phyloP scores from a whole-genome alignment of 2,113 vertebrate genomes.

The Calidris pygmaea region DNA sequence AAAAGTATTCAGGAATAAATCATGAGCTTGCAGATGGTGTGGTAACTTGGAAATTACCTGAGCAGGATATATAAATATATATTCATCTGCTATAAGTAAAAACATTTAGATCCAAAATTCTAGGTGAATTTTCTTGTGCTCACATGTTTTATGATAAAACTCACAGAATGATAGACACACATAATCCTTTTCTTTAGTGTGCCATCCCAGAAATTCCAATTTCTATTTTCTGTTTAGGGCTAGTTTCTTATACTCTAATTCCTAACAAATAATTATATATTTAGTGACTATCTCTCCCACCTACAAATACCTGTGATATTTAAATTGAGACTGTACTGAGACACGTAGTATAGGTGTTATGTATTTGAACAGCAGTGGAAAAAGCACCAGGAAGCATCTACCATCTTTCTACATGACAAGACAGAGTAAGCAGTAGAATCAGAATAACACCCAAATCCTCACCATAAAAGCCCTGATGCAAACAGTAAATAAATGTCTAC shows the following conservation, averaged over 20 bases:
- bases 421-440: background rate
- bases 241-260: background rate
- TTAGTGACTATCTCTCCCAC: background rate
- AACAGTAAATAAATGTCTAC: background rate
- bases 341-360: background rate
- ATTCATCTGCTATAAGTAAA: background rate
- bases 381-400: background rate
- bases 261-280: background rate
- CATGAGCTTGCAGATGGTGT: background rate
- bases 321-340: background rate
- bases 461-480: background rate
- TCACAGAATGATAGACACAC: background rate
- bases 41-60: background rate
- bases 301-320: background rate
- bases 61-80: background rate
- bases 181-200: background rate
- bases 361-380: background rate
- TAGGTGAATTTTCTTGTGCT: background rate
- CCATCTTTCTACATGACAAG: background rate
- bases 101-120: background rate
- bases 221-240: background rate
- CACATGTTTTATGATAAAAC: background rate
- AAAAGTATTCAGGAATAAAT: background rate
- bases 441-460: background rate
- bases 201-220: background rate